Conservation (phyloP, 2,797 vertebrate genomes). For the Distichodus sexfasciatus region DNA sequence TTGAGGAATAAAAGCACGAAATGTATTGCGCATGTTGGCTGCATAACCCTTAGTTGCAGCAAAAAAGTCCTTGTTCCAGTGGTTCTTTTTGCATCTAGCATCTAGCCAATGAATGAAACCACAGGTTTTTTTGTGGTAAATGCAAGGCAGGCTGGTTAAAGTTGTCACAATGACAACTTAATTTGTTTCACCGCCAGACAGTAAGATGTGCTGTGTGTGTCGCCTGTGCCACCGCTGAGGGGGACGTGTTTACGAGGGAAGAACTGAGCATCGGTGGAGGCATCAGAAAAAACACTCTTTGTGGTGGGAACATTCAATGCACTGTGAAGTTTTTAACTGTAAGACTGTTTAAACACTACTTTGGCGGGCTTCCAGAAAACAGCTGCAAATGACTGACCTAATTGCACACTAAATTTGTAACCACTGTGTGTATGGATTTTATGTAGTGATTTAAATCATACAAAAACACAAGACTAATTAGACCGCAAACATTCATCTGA, state of each 20-base stretch:
- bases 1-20: conserved; percentile 42
- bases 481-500: too few species aligned
- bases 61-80: conserved; percentile 35
- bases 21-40: conserved; percentile 38
- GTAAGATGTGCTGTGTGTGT: conserved; percentile 15
- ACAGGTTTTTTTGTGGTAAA: conserved; percentile 6
- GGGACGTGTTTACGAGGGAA: conserved; percentile 31
- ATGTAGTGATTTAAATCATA: too few species aligned
- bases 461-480: too few species aligned
- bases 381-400: too few species aligned
- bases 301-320: neutral
- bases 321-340: conserved; percentile 17
- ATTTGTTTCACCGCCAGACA: conserved; percentile 32
- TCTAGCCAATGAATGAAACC: conserved; percentile 39
- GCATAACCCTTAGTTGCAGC: conserved; percentile 38
- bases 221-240: neutral
- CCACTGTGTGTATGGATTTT: too few species aligned
- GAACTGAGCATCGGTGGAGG: neutral
- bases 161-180: conserved; percentile 38
- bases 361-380: too few species aligned
- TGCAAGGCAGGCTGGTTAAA: conserved; percentile 8
- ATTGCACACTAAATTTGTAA: neutral
- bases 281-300: neutral
- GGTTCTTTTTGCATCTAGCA: conserved; percentile 8
- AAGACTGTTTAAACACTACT: conserved; percentile 8